Evolutionary conservation across 1,140 invertebrate species (phyloP).

Genomic region (Sycophila sp.): DNA sequence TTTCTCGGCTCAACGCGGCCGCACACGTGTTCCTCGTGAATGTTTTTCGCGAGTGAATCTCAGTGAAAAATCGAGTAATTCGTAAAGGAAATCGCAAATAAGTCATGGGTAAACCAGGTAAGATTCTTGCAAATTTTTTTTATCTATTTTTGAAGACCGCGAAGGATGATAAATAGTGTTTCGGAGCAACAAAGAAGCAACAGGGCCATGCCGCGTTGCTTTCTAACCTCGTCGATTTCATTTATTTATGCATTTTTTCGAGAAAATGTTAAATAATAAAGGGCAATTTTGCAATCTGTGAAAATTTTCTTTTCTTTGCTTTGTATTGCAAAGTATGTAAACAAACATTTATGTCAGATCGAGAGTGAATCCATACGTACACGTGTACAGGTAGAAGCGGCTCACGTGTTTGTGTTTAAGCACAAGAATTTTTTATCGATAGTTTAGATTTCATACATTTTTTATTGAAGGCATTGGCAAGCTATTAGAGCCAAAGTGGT

Average conservation of each 20-base stretch:
- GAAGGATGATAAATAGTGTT: not conserved
- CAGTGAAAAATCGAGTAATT: not conserved
- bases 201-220: not conserved
- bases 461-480: not conserved
- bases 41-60: not conserved
- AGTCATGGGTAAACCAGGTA: conserved; percentile 41
- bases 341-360: conserved; percentile 6
- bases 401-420: too few species aligned
- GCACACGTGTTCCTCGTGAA: not conserved
- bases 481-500: conserved; percentile 55
- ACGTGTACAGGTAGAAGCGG: too few species aligned
- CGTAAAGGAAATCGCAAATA: not conserved
- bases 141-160: not conserved
- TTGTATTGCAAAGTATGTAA: not conserved
- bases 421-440: too few species aligned
- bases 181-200: not conserved
- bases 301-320: not conserved
- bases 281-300: not conserved
- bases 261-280: not conserved
- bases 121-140: not conserved
- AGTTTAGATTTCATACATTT: too few species aligned
- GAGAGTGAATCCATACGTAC: too few species aligned
- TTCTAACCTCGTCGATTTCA: conserved; percentile 1
- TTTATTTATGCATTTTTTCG: not conserved
- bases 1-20: not conserved